Evolutionary conservation across 2,113 vertebrate species (phyloP), one percentile per base, ranked within the genome.

Genomic region (Barnardius zonarius): DNA sequence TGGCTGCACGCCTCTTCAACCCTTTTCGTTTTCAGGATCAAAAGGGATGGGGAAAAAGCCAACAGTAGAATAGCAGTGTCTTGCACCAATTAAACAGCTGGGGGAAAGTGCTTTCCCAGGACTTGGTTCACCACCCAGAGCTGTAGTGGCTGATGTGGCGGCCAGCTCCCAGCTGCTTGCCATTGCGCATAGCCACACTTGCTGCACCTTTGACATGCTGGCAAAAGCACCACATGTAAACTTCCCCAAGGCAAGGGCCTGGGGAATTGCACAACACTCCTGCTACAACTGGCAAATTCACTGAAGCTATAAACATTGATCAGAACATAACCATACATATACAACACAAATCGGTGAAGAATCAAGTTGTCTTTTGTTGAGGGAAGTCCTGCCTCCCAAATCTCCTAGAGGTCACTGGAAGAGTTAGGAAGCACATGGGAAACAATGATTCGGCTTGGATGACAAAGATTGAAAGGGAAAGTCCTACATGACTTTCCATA

Each of bases 101-200:
- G 18, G 19, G 7, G 8, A 81, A 84, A 62, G 20, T 24, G 20
- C 37, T 78, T 91, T 87, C 51, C 69, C 28, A 41, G 46, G 44
- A 37, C 7, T 30, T 77, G 27, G 11, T 51, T 92, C 20, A 20
- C 35, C 51, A 69, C 31, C 41, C n/a, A 39, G 25, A 74, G 61
- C 28, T 27, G 27, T 8, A 87, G 69, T 0, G 2, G 55, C 22
- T 43, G 61, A 43, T 68, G 61, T 52, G 30, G 35, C 0, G 0
- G 55, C 10, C 0, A 6, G 17, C 11, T 74, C 49, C 43, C 19
- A 41, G 52, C 43, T 76, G 54, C 59, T 77, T 4, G 1, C 49
- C 31, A 39, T 6, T 48, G 33, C 17, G 37, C 66, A 17, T 0
- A 3, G 66, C 43, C 70, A 52, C 15, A 13, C 22, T 6, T 0